A percentile compares a stretch with the other conserved stretches of the same genome.
Conservation (phyloP, 2,888 invertebrate genomes). For the Hypercompe scribonia region DNA sequence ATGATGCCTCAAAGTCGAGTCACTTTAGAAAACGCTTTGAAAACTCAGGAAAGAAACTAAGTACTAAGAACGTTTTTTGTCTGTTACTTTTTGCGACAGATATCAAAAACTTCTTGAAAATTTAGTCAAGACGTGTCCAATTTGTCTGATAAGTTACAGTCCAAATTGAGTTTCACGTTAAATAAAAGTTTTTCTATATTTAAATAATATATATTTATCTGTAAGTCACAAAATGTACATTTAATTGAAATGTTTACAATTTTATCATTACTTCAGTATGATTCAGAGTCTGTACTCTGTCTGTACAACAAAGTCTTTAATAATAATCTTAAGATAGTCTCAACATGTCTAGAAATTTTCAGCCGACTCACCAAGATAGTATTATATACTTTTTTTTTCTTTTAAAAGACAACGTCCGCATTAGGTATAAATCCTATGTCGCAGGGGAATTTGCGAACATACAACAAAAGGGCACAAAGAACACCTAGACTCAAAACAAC, state of each 20-base stretch:
- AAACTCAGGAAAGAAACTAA: slow-evolving; percentile 6
- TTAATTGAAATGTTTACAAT: neutral
- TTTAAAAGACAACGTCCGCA: too few relatives aligned
- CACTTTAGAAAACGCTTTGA: neutral
- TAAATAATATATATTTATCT: neutral
- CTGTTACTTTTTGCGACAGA: slow-evolving; percentile 5
- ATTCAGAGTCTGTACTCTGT: neutral
- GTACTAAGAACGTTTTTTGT: slow-evolving; percentile 12
- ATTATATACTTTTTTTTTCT: too few relatives aligned
- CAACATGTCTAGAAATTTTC: too few relatives aligned
- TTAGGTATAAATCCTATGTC: too few relatives aligned
- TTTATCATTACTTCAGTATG: neutral
- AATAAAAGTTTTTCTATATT: slow-evolving; percentile 3
- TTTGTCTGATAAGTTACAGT: slow-evolving; percentile 33
- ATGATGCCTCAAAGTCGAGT: too few relatives aligned
- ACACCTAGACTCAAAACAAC: too few relatives aligned
- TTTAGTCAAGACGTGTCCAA: slow-evolving; percentile 27
- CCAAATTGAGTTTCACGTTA: slow-evolving; percentile 25
- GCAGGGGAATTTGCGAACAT: too few relatives aligned
- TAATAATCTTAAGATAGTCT: too few relatives aligned
- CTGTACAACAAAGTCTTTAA: too few relatives aligned
- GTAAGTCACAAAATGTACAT: neutral
- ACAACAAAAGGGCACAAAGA: too few relatives aligned
- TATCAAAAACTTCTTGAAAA: slow-evolving; percentile 12
- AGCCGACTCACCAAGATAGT: too few relatives aligned